A percentile compares a stretch with the other conserved stretches of the same genome.
Evolutionary conservation across 1,140 invertebrate genomes (phyloP).

Genomic region (Parapsyche elsis): DNA sequence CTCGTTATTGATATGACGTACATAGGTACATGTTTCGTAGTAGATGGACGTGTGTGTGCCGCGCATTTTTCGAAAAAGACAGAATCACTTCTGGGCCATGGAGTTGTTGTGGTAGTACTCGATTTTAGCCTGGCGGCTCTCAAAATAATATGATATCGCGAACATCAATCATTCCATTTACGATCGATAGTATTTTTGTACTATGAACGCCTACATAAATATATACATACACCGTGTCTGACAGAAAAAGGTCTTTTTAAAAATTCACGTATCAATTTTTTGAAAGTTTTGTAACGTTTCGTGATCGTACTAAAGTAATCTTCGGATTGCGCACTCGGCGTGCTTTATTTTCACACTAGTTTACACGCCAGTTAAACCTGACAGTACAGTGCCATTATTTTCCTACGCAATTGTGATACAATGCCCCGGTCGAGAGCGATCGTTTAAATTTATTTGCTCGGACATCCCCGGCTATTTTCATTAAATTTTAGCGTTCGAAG

Average conservation of each 20-base stretch:
- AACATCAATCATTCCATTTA: slow-evolving; percentile 31
- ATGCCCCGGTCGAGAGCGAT: neutral
- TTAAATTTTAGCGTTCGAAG: neutral
- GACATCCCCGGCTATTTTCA: neutral
- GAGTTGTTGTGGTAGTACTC: neutral
- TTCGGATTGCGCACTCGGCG: no score
- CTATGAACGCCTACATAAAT: slow-evolving; percentile 6
- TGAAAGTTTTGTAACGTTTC: no score
- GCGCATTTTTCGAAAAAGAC: no score
- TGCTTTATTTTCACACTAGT: neutral
- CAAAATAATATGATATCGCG: slow-evolving; percentile 22
- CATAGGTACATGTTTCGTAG: neutral
- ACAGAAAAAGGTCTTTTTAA: no score
- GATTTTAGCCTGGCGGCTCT: slow-evolving; percentile 1
- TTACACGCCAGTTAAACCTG: neutral
- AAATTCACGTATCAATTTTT: no score
- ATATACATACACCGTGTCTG: no score
- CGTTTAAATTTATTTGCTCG: neutral
- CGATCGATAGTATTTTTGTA: slow-evolving; percentile 32
- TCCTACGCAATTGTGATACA: neutral
- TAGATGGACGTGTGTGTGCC: no score
- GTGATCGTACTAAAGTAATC: no score
- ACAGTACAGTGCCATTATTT: neutral
- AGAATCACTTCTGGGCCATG: neutral
- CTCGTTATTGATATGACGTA: neutral